Conservation (phyloP, 2,888 invertebrate genomes). For the Chesias legatella region DNA sequence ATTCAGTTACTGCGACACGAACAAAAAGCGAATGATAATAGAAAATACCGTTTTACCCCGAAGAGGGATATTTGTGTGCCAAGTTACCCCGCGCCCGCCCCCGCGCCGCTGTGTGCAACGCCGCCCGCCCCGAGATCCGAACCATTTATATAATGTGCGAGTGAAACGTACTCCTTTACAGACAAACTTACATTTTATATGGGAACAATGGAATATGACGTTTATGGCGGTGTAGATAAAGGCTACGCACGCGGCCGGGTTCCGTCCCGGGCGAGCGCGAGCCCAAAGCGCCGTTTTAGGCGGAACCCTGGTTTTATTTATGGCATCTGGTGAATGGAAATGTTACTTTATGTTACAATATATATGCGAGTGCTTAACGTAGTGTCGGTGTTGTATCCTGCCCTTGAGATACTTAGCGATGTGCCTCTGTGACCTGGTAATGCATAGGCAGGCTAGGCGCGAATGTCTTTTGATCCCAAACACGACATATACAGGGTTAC, state of each 20-base stretch:
- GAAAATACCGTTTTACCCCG: slow-evolving; percentile 27
- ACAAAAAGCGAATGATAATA: slow-evolving; percentile 28
- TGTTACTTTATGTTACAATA: slow-evolving; percentile 5
- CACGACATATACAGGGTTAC: too few species aligned
- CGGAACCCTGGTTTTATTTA: slow-evolving; percentile 16
- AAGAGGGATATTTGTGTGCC: too few species aligned
- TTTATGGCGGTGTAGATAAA: slow-evolving; percentile 3
- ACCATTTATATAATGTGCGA: slow-evolving; percentile 3
- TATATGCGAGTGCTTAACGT: too few species aligned
- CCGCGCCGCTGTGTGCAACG: too few species aligned
- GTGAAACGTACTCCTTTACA: slow-evolving; percentile 8
- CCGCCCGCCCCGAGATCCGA: too few species aligned
- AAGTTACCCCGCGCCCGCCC: not conserved
- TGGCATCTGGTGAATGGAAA: slow-evolving; percentile 8
- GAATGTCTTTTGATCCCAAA: too few species aligned
- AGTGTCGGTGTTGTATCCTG: too few species aligned
- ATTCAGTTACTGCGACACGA: slow-evolving; percentile 22
- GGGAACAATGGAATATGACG: slow-evolving; percentile 10
- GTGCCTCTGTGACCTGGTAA: too few species aligned
- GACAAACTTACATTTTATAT: slow-evolving; percentile 12
- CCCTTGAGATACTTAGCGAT: too few species aligned
- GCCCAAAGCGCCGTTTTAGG: slow-evolving; percentile 11
- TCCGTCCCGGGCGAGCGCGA: not conserved
- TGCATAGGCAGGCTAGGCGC: too few species aligned
- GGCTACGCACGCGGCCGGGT: not conserved